These are phyloP conservation scores for Brachycybe producta DNA, from an alignment of 2,888 invertebrate species.

Conservation along the genomic window DNA sequence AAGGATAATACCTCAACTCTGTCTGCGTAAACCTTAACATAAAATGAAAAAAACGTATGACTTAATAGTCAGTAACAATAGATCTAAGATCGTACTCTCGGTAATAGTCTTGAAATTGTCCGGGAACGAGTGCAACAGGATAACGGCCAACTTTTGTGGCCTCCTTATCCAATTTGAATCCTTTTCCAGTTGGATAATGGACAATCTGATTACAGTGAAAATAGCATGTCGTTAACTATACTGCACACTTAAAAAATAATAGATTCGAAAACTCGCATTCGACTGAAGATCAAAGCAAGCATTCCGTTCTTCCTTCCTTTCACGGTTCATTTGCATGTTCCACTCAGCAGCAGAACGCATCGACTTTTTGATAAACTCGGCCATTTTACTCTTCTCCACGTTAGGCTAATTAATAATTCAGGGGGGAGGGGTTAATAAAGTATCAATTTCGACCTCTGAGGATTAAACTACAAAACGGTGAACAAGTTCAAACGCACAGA, in stretches of 20 bases:
- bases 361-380: conserved; percentile 63
- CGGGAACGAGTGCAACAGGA: conserved; percentile 86
- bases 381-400: conserved; percentile 29
- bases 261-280: conserved; percentile 37
- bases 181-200: conserved; percentile 48
- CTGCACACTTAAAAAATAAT: conserved; percentile 12
- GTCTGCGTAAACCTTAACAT: conserved; percentile 53
- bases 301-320: conserved; percentile 54
- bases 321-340: conserved; percentile 73
- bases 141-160: conserved; percentile 47
- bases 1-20: conserved; percentile 80
- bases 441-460: conserved; percentile 1
- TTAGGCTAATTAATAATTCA: conserved; percentile 18
- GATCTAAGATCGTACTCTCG: conserved; percentile 49
- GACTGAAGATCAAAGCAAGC: conserved; percentile 88
- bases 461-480: neutral
- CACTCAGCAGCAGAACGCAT: conserved; percentile 74
- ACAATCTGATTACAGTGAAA: conserved; percentile 50
- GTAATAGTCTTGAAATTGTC: conserved; percentile 87
- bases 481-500: too few relatives aligned
- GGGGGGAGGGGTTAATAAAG: neutral
- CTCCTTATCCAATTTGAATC: conserved; percentile 26
- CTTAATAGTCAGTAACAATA: too few relatives aligned
- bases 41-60: conserved; percentile 14
- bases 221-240: too few relatives aligned